phyloP scores from a whole-genome alignment of 2,797 vertebrate genomes.

The Lycodopsis pacificus region DNA sequence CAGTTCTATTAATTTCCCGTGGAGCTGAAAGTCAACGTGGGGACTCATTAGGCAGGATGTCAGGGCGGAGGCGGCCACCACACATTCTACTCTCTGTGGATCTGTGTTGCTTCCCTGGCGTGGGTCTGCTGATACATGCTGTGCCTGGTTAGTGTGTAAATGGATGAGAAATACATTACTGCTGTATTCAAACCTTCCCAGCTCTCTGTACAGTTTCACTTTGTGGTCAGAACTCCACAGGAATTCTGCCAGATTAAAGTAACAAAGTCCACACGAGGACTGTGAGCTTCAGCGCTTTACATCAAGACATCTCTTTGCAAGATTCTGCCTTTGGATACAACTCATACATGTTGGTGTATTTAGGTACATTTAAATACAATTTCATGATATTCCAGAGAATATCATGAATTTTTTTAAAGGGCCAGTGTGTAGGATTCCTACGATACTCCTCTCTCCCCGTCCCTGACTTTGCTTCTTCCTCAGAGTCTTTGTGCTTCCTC shows the following conservation, averaged over 20 bases:
- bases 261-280: background rate
- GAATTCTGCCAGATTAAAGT: background rate
- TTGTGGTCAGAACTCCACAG: background rate
- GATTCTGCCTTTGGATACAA: background rate
- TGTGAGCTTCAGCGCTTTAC: background rate
- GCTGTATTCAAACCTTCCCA: background rate
- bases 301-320: background rate
- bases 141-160: conserved; percentile 35
- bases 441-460: too few species aligned
- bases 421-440: too few species aligned
- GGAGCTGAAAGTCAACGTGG: conserved; percentile 36
- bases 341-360: background rate
- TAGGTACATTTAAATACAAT: background rate
- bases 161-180: conserved; percentile 11
- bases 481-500: too few species aligned
- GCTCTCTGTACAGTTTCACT: background rate
- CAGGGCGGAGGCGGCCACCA: conserved; percentile 9
- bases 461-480: too few species aligned
- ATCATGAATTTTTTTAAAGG: too few species aligned
- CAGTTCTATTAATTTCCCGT: conserved; percentile 44
- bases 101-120: background rate
- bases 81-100: background rate
- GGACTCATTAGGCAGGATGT: conserved; percentile 31
- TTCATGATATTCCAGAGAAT: too few species aligned
- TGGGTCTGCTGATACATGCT: conserved; percentile 21